Evolutionary conservation across 2,888 invertebrate genomes (phyloP).

Genomic region (Agrilus biguttatus): DNA sequence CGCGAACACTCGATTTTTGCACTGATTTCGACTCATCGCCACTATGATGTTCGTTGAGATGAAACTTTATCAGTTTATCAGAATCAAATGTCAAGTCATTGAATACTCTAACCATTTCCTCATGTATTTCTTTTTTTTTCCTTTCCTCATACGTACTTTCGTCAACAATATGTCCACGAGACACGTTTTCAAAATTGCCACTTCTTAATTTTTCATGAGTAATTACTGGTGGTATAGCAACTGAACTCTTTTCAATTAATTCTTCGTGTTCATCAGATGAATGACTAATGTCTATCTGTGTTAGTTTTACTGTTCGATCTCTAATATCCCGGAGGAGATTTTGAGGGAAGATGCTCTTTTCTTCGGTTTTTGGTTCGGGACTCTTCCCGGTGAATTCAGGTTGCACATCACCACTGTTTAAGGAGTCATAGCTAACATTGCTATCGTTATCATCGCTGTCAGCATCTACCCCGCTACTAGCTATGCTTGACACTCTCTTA

Average conservation of each 20-base stretch:
- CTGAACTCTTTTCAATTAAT: too few relatives aligned
- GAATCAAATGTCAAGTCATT: constrained; percentile 50
- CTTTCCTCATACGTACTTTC: constrained; percentile 57
- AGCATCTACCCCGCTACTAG: constrained; percentile 48
- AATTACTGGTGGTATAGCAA: constrained; percentile 4
- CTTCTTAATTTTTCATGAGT: constrained; percentile 3
- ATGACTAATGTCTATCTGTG: constrained; percentile 11
- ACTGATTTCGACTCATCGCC: constrained; percentile 31
- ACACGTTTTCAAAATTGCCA: too few relatives aligned
- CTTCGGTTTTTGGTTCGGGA: constrained; percentile 17
- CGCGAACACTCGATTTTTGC: constrained; percentile 24
- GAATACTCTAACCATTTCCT: constrained; percentile 32
- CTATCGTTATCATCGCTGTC: constrained; percentile 58
- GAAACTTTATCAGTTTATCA: constrained; percentile 70
- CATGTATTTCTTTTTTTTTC: constrained; percentile 34
- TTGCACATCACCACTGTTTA: constrained; percentile 54
- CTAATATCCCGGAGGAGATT: constrained; percentile 55
- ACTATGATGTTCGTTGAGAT: constrained; percentile 57
- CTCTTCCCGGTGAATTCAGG: constrained; percentile 11
- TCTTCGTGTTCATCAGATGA: constrained; percentile 1
- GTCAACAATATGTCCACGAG: constrained; percentile 31
- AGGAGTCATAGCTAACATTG: constrained; percentile 68
- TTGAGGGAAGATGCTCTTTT: constrained; percentile 41
- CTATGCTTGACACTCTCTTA: constrained; percentile 39
- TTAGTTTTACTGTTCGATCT: constrained; percentile 44